A percentile compares a stretch with the other conserved stretches of the same genome.
phyloP scores from a whole-genome alignment of 2,113 vertebrate species.

The Carollia perspicillata region DNA sequence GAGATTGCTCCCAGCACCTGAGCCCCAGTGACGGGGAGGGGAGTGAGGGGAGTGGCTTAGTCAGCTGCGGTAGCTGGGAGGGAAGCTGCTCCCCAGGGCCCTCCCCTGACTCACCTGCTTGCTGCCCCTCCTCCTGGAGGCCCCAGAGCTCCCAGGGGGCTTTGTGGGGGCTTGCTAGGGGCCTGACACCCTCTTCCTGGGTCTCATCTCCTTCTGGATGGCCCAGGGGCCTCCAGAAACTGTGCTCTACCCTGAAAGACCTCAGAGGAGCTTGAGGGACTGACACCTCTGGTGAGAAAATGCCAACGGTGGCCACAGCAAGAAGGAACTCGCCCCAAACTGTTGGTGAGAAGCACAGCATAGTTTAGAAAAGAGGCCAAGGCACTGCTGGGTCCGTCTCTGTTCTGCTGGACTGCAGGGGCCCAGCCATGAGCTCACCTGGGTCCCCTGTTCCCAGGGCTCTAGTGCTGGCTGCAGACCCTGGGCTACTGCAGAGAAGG shows the following conservation, averaged over 20 bases:
- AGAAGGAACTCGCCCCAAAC: not conserved
- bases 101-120: not conserved
- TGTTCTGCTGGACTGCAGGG: not conserved
- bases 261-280: not conserved
- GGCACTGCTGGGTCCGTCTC: not conserved
- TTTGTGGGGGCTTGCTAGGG: not conserved
- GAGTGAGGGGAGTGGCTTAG: not conserved
- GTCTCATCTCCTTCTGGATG: not conserved
- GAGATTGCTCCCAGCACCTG: constrained; percentile 10
- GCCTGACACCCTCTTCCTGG: not conserved
- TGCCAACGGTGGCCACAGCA: not conserved
- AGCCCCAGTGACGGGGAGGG: not conserved
- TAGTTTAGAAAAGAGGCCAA: not conserved
- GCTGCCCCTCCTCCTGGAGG: not conserved
- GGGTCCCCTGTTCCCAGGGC: not conserved
- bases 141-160: not conserved
- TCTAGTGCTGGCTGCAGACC: not conserved
- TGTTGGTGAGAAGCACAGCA: not conserved
- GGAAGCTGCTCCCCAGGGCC: not conserved
- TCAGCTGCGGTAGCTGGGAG: not conserved
- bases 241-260: not conserved
- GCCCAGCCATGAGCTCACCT: not conserved
- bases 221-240: not conserved
- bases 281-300: not conserved
- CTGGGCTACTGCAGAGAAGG: not conserved